Base-by-base conservation (phyloP, 2,888 invertebrate species). In the Gandaritis pyraliata region DNA sequence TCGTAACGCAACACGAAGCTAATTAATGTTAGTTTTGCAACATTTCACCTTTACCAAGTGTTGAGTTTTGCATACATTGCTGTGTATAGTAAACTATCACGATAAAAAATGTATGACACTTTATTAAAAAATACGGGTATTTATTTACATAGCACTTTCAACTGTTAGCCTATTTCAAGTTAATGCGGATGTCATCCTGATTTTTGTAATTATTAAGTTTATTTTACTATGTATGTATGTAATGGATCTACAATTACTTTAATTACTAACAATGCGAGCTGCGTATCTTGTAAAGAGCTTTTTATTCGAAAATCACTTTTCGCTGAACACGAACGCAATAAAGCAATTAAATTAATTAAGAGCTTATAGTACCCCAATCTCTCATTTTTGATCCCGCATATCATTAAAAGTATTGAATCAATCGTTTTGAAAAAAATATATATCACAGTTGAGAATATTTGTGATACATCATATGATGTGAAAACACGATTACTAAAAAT, bases 11-110 rank as follows among this genome's bases (percentile, higher is more conserved):
- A 72, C 71, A 64, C 63, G 62, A 45, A 67, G 69, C 66, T 76
- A 80, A 77, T 81, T 75, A 80, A 23, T 74, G 72, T 74, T 74
- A 75, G 75, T 82, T 78, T 74, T 70, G 78, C 76, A 78, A 81
- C 75, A 74, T 74, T 72, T 65, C 61, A 68, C 67, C 56, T 65
- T 66, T 69, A 71, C 72, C 74, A 75, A 68, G 75, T 77, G 77
- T 68, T 75, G 73, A 73, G 73, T 65, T 81, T 78, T 78, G 76
- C 80, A 79, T 79, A 72, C 72, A 36, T 47, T 58, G 72, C 69
- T 73, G 71, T 18, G 23, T 15, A 3, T 18, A n/a, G 36, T 43
- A 5, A 23, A 23, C 43, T 10, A 18, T 10, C n/a, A 33, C 33
- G 8, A 33, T 23, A 6, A 5, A 33, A 33, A 33, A 8, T 33